Evolutionary conservation across 2,888 invertebrate genomes (phyloP), one percentile per base, ranked within the genome.

Genomic region (Peribatodes rhomboidaria): DNA sequence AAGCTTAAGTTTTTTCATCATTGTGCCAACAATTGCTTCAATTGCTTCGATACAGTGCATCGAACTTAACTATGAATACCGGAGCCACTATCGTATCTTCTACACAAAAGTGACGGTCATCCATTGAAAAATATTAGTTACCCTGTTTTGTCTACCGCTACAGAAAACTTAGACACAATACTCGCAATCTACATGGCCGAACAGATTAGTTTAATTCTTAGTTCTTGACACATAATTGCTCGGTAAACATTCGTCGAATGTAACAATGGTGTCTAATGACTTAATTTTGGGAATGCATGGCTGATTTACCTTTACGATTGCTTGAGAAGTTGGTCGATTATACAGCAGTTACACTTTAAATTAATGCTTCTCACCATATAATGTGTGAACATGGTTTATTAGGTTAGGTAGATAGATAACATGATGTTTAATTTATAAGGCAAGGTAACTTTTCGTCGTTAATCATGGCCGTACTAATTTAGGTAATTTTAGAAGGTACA

Each of bases 211-310:
- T 72, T 66, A 63, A 67, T 70, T 70, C 65, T 71, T 65, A 79
- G 79, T 71, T 84, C 83, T 85, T 84, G 82, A 82, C 84, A 82
- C 83, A 83, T 84, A 70, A 83, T 85, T 83, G 73, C 80, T 79
- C 71, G 68, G 78, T 81, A 67, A 65, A 72, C 72, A 70, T 72
- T 63, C 27, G 52, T 53, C 55, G 65, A 66, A 76, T 54, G 55
- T 72, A 65, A 76, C 69, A 77, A 74, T 73, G 68, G 67, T 67
- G 53, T 57, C 33, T 63, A 57, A 63, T 57, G 62, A 57, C 57
- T 63, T 63, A 63, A 63, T 68, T 70, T 75, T 67, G 64, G 68
- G 72, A 70, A 65, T 54, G 14, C 72, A 67, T 1, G n/a, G 22
- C 10, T n/a, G 56, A 52, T 52, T 56, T 27, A 50, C 42, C 22